A percentile compares a stretch with the other conserved stretches of the same genome.
Evolutionary conservation across 1,140 invertebrate species (phyloP).

Genomic region (Microplitis mediator): DNA sequence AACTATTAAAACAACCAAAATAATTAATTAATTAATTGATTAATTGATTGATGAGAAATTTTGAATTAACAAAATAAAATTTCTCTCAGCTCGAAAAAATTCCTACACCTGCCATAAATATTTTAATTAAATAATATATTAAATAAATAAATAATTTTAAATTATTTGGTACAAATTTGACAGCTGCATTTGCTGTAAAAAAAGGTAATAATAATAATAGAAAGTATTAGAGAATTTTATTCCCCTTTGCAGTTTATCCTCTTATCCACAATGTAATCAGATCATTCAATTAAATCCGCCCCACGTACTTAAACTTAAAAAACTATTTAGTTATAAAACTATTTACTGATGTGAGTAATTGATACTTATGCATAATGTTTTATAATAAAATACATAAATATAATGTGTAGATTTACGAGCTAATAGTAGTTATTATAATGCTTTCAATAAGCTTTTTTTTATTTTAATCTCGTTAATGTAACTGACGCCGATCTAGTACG

Average conservation of each 20-base stretch:
- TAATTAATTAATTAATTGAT: too few species aligned
- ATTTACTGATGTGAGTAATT: not conserved
- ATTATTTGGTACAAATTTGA: slow-evolving; percentile 30
- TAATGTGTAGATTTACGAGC: slow-evolving; percentile 37
- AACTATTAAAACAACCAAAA: slow-evolving; percentile 10
- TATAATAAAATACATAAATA: slow-evolving; percentile 41
- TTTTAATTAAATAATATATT: not conserved
- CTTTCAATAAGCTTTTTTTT: slow-evolving; percentile 40
- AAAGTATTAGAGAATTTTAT: slow-evolving; percentile 8
- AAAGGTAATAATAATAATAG: slow-evolving; percentile 13
- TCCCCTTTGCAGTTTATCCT: not conserved
- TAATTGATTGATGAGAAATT: too few species aligned
- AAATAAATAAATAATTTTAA: not conserved
- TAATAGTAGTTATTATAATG: slow-evolving; percentile 40
- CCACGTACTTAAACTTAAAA: not conserved
- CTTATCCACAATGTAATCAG: slow-evolving; percentile 11
- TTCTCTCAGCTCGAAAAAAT: slow-evolving; percentile 9
- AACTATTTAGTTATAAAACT: not conserved
- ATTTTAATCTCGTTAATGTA: slow-evolving; percentile 42
- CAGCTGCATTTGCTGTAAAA: slow-evolving; percentile 13
- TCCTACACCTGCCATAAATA: slow-evolving; percentile 28
- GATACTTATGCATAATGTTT: slow-evolving; percentile 17
- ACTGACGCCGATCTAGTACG: slow-evolving; percentile 57
- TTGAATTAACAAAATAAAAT: too few species aligned
- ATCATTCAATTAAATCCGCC: not conserved